Evolutionary conservation across 2,888 invertebrate species (phyloP), one percentile per base, ranked within the genome.

Genomic region (Polyploca ridens): DNA sequence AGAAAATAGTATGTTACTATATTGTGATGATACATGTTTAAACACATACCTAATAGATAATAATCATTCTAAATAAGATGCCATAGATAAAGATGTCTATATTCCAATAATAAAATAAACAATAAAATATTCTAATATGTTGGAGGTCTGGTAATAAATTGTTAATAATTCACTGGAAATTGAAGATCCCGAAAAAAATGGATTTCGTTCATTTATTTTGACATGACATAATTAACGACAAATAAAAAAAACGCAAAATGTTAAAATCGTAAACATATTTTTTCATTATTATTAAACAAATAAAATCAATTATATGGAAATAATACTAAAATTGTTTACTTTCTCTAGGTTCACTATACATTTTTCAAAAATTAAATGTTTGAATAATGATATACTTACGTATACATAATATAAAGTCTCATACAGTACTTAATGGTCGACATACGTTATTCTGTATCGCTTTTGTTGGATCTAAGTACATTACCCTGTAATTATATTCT

Each of bases 401-500:
- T 46, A 16, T 14, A 49, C 14, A 2, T 49, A 16, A 7, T 49
- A 4, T 11, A 16, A 49, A 16, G 6, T 41, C 10, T 41, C n/a
- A 44, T 14, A 19, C n/a, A 54, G 16, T 54, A 19, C 54, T 61
- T 33, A 69, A 65, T 59, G 96, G 95, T 86, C 96, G 95, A 83
- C 98, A 98, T 14, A 96, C 91, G 2, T 96, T 96, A 63, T 95
- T 95, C 67, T 90, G 86, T 33, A 96, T 93, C 6, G 96, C 95
- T 66, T 95, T 94, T 41, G 93, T 94, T 3, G 96, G 95, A 78
- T 95, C 95, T 16, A 96, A 95, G 69, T 95, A 96, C 85, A 97
- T 94, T 41, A 98, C 94, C 63, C 97, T 94, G 84, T 96, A 98
- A 87, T 98, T 98, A 44, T 96, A 94, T 65, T 96, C 96, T 66